phyloP scores from a whole-genome alignment of 2,113 vertebrate species.

The Eira barbara region DNA sequence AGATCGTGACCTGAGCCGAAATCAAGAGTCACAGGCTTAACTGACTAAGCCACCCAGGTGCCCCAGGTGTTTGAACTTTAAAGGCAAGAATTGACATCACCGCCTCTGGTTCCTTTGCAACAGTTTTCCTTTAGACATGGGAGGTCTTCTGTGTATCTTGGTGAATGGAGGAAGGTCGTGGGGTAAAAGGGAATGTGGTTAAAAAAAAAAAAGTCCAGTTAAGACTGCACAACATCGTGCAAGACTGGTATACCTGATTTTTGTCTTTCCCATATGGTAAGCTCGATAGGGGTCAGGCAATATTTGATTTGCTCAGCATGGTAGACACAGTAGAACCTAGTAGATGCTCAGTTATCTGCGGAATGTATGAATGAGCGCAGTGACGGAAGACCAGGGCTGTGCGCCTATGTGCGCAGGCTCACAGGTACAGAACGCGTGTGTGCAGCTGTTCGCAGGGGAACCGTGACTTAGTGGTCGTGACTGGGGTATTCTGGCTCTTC shows the following conservation, averaged over 20 bases:
- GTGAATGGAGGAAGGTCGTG: background rate
- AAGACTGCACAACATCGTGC: background rate
- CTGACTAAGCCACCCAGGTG: background rate
- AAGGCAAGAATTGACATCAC: background rate
- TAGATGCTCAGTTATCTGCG: background rate
- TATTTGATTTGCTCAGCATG: background rate
- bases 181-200: background rate
- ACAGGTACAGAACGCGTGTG: too few relatives aligned
- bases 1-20: background rate
- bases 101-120: background rate
- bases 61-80: background rate
- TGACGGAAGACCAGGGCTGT: background rate
- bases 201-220: background rate
- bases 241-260: background rate
- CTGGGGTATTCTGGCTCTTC: background rate
- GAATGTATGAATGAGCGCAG: background rate
- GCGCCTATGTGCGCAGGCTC: rapidly evolving
- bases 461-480: background rate
- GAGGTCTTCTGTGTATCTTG: background rate
- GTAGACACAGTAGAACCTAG: background rate
- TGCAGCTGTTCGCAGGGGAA: background rate
- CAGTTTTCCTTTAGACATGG: background rate
- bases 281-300: background rate
- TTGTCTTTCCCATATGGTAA: background rate
- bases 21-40: background rate